A percentile compares a stretch with the other conserved stretches of the same genome.
Evolutionary conservation across 1,140 invertebrate genomes (phyloP).

Genomic region (Paramacrobiotus metropolitanus): DNA sequence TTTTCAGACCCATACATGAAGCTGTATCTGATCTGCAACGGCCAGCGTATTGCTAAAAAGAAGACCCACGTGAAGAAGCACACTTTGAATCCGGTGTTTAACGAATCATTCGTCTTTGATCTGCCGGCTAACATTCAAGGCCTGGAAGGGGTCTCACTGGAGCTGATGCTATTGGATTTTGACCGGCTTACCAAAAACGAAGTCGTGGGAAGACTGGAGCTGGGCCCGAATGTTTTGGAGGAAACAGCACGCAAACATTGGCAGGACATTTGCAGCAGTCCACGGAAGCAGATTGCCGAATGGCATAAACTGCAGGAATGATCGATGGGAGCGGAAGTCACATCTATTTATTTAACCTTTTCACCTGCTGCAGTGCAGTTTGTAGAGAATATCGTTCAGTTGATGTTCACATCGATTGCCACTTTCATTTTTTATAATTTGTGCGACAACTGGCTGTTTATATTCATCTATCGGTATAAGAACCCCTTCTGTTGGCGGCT

Average conservation of each 20-base stretch:
- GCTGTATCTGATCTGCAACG: conserved; percentile 84
- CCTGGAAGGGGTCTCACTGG: conserved; percentile 64
- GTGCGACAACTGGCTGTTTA: too few species aligned
- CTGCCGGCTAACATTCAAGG: conserved; percentile 41
- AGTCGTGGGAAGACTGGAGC: conserved; percentile 75
- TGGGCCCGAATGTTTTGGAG: conserved; percentile 44
- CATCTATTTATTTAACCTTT: too few species aligned
- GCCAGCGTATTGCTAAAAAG: conserved; percentile 92
- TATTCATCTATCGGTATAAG: too few species aligned
- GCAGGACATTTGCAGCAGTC: conserved; percentile 83
- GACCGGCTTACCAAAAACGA: conserved; percentile 93
- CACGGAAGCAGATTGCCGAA: conserved; percentile 86
- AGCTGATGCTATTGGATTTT: conserved; percentile 83
- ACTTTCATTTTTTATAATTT: too few species aligned
- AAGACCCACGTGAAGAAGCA: conserved; percentile 97
- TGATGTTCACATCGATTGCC: too few species aligned
- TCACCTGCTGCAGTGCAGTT: too few species aligned
- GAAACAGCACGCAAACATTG: conserved; percentile 70
- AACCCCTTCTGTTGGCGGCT: too few species aligned
- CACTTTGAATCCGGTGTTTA: conserved; percentile 90
- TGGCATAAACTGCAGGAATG: conserved; percentile 67
- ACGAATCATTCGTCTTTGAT: conserved; percentile 62
- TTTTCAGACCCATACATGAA: conserved; percentile 56
- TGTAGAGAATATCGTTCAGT: too few species aligned
- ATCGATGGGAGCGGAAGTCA: too few species aligned